Base-by-base conservation (phyloP, 2,888 invertebrate species). In the Lasioglossum malachurum region DNA sequence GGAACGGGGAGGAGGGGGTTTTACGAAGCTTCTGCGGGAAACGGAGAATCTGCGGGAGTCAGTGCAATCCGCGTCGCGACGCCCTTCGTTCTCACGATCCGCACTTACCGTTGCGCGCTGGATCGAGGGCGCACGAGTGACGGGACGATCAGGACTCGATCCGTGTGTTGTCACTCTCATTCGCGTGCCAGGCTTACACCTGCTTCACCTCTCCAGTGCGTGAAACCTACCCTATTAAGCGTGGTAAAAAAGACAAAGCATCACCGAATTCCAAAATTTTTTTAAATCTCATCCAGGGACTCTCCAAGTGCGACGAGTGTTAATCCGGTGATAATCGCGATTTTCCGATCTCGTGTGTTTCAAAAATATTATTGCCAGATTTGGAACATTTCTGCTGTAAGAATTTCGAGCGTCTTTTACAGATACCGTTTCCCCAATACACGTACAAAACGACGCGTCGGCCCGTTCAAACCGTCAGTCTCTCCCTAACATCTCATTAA, bases 31-130 rank as follows among this genome's bases (percentile, higher is more conserved):
- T 90, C 92, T 92, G 92, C 91, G 92, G 93, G 92, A 90, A 91
- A 91, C 93, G 90, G 91, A 92, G 92, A 91, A 92, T 93, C 90
- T 88, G 90, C 91, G 92, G 87, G 91, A 92, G 93, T 94, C 94
- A 94, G 95, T 94, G 91, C 92, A 90, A 92, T 91, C 92, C 94
- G 94, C 94, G 93, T 92, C 94, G 94, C 93, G 94, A 92, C 91
- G 91, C 92, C 89, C 90, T 87, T 89, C 90, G 87, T 80, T 88
- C 87, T 78, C 83, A 60, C 77, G 86, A 69, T 78, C 90, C 83
- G 87, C 83, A 57, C 80, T 89, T 78, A 69, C 78, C 27, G 83
- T 4, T 35, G 35, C 35, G 35, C 35, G 35, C 73, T 76, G 80
- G 80, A 84, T 82, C 84, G 88, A 83, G 87, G 87, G 83, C 67